These are phyloP conservation scores for Drosophila antonietae DNA, from an alignment of 2,888 invertebrate genomes.

Conservation along the genomic window DNA sequence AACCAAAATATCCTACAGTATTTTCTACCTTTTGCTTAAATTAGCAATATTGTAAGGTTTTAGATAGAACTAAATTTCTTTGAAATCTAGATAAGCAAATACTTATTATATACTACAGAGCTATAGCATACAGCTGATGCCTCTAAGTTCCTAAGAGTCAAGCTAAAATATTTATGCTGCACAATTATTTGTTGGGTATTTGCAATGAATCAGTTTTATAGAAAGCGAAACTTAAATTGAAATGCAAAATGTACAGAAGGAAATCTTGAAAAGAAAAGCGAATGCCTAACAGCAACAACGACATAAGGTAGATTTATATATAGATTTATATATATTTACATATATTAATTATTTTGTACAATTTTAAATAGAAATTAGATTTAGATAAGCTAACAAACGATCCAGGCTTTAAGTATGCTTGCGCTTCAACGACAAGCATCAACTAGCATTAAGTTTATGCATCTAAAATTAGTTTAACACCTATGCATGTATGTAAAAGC, in stretches of 20 bases:
- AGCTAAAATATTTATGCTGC: background rate
- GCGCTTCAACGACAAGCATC: conserved; percentile 28
- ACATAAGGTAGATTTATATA: background rate
- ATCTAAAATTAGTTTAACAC: conserved; percentile 64
- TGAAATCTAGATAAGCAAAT: conserved; percentile 17
- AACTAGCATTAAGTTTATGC: conserved; percentile 58
- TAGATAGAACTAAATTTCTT: conserved; percentile 18
- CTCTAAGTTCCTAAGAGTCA: conserved; percentile 3
- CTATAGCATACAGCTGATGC: conserved; percentile 1
- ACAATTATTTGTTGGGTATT: conserved; percentile 33
- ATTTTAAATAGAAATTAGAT: conserved; percentile 22
- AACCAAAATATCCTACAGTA: background rate
- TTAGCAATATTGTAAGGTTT: conserved; percentile 14
- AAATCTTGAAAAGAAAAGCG: conserved; percentile 36
- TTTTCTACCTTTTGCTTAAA: conserved; percentile 8
- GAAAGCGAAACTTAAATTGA: conserved; percentile 49
- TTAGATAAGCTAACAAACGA: conserved; percentile 5
- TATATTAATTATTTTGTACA: conserved; percentile 46
- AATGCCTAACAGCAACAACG: conserved; percentile 13
- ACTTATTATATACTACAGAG: background rate
- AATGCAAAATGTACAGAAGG: conserved; percentile 33
- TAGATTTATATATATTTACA: conserved; percentile 7
- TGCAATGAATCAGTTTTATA: conserved; percentile 34
- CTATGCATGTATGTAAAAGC: conserved; percentile 39
- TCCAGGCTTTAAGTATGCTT: conserved; percentile 53